A percentile compares a stretch with the other conserved stretches of the same genome.
These are phyloP conservation scores for Dermatemys mawii DNA, from an alignment of 2,113 vertebrate genomes.

Conservation along the genomic window DNA sequence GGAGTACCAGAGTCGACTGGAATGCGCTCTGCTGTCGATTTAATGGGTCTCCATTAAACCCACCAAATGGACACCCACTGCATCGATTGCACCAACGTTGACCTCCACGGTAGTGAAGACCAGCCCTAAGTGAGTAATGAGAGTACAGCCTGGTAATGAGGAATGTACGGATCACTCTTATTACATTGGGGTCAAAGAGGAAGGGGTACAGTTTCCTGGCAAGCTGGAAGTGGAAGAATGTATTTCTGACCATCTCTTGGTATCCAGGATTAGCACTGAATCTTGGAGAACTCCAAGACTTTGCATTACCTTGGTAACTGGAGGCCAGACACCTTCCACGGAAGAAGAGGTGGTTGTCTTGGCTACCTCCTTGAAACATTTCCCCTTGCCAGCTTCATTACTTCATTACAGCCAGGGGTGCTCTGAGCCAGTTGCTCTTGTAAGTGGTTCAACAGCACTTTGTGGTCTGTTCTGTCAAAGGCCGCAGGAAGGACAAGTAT, in stretches of 20 bases:
- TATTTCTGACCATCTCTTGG: conserved; percentile 33
- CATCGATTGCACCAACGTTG: too few relatives aligned
- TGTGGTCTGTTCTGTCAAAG: conserved; percentile 31
- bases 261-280: conserved; percentile 14
- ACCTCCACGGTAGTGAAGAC: too few relatives aligned
- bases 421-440: background rate
- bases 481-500: conserved; percentile 13
- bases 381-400: background rate
- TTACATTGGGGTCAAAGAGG: background rate
- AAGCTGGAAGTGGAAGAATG: conserved; percentile 22
- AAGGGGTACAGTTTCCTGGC: background rate
- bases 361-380: background rate
- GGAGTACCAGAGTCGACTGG: too few relatives aligned
- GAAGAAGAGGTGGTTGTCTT: conserved; percentile 24
- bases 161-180: background rate
- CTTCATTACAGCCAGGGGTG: background rate
- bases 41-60: too few relatives aligned
- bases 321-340: conserved; percentile 30
- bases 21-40: too few relatives aligned
- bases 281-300: background rate
- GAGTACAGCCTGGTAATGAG: conserved; percentile 22
- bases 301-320: background rate
- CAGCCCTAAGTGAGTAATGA: conserved; percentile 10
- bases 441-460: conserved; percentile 36
- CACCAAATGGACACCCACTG: too few relatives aligned